Evolutionary conservation across 1,140 invertebrate species (phyloP).

Genomic region (Tetraneura akinire): DNA sequence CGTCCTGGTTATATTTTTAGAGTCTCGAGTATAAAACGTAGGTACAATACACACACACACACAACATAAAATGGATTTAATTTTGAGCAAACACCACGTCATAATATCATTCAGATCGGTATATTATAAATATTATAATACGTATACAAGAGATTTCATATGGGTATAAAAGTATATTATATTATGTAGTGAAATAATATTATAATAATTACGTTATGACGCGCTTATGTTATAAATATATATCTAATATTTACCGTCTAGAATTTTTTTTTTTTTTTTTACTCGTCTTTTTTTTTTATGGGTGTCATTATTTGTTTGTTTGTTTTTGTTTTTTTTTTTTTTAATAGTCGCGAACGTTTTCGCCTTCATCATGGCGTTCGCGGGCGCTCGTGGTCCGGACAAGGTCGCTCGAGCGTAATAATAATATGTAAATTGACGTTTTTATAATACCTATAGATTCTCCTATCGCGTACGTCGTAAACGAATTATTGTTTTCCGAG

Average conservation of each 20-base stretch:
- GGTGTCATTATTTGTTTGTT: slow-evolving; percentile 31
- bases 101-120: slow-evolving; percentile 29
- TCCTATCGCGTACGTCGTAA: not conserved
- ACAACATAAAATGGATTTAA: not conserved
- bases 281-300: too few species aligned
- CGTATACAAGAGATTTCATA: not conserved
- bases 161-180: too few species aligned
- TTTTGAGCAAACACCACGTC: slow-evolving; percentile 16
- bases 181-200: too few species aligned
- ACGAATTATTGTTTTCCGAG: slow-evolving; percentile 24
- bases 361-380: slow-evolving; percentile 5
- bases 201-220: too few species aligned
- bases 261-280: not conserved
- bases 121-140: not conserved
- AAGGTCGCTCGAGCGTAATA: slow-evolving; percentile 10
- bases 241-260: slow-evolving; percentile 6
- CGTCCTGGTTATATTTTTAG: not conserved
- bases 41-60: too few species aligned
- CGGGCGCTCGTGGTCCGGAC: slow-evolving; percentile 11
- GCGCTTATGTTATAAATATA: not conserved
- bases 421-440: slow-evolving; percentile 8
- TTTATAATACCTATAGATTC: too few species aligned
- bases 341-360: slow-evolving; percentile 14
- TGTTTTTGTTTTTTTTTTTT: too few species aligned
- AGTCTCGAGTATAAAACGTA: not conserved